Evolutionary conservation across 2,888 invertebrate genomes (phyloP), one percentile per base, ranked within the genome.

Genomic region (Sturmia bella): DNA sequence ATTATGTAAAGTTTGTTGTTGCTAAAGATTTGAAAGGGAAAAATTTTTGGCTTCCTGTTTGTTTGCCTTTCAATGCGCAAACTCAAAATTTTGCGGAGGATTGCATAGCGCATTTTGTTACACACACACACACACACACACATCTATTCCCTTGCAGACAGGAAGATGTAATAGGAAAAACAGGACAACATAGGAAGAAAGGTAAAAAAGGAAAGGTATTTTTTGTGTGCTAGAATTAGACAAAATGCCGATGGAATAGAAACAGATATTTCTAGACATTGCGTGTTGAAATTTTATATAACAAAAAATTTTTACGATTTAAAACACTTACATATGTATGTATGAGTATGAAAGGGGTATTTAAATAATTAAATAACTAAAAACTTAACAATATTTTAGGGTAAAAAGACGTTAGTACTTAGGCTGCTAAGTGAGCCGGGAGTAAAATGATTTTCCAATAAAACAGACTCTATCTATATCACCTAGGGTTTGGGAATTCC

Each of bases 1-100:
- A 59, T 79, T 50, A 54, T 52, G 59, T 66, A 72, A 73, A 78
- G 59, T 59, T 43, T 50, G 17, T 66, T 66, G 45, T 73, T 52
- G 48, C 43, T 32, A 50, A 43, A 68, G 43, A 61, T 69, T 63
- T 61, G 21, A 19, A 50, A 15, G 27, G 27, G 64, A 64, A 39
- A 69, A 56, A 45, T 64, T 21, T 72, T 66, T 78, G 59, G 57
- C 64, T 72, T 72, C 72, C 72, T 59, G 59, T 17, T 73, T 61
- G 52, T 66, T 70, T 57, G 56, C 2, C 0, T 12, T 39, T 17
- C 11, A 73, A 24, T 59, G 78, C 78, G 78, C 78, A 73, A 59
- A 54, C 72, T 78, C 78, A 9, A 59, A 72, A 66, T 39, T 1
- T 11, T 59, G 17, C 66, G 15, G 37, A 32, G 21, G 24, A 52